Evolutionary conservation across 2,797 vertebrate genomes (phyloP).

Genomic region (Ctenopoma kingsleyae): DNA sequence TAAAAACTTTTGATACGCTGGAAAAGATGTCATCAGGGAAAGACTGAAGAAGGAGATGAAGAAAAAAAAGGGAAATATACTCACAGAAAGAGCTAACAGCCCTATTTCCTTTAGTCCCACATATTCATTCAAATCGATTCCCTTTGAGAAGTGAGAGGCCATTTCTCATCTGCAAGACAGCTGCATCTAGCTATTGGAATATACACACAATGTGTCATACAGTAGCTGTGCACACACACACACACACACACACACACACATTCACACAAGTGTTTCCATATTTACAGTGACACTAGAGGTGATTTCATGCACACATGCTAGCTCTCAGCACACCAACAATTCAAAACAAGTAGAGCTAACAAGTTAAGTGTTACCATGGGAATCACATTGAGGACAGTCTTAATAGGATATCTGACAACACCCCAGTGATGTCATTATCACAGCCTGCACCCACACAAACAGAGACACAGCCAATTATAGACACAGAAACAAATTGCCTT

Average conservation of each 20-base stretch:
- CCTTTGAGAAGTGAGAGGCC: constrained; percentile 67
- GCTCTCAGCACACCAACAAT: constrained; percentile 17
- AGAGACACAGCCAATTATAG: constrained; percentile 47
- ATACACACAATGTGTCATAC: constrained; percentile 31
- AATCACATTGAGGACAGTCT: constrained; percentile 48
- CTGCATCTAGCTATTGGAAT: constrained; percentile 60
- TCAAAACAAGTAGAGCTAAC: constrained; percentile 30
- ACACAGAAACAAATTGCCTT: constrained; percentile 32
- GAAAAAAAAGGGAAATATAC: constrained; percentile 21
- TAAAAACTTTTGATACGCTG: constrained; percentile 29
- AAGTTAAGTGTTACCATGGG: constrained; percentile 56
- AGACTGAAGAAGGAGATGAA: constrained; percentile 15
- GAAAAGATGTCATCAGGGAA: constrained; percentile 25
- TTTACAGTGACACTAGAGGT: constrained; percentile 29
- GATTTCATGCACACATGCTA: background rate
- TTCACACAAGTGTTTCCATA: constrained; percentile 30
- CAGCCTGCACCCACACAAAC: constrained; percentile 12
- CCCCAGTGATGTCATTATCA: constrained; percentile 60
- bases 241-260: constrained; percentile 1
- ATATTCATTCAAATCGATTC: constrained; percentile 75
- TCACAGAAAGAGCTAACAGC: constrained; percentile 52
- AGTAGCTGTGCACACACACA: background rate
- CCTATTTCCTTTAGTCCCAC: constrained; percentile 59
- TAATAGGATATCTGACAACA: constrained; percentile 55
- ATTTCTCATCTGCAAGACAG: constrained; percentile 71